Base-by-base conservation (phyloP, 2,797 vertebrate species). In the Labroides dimidiatus region DNA sequence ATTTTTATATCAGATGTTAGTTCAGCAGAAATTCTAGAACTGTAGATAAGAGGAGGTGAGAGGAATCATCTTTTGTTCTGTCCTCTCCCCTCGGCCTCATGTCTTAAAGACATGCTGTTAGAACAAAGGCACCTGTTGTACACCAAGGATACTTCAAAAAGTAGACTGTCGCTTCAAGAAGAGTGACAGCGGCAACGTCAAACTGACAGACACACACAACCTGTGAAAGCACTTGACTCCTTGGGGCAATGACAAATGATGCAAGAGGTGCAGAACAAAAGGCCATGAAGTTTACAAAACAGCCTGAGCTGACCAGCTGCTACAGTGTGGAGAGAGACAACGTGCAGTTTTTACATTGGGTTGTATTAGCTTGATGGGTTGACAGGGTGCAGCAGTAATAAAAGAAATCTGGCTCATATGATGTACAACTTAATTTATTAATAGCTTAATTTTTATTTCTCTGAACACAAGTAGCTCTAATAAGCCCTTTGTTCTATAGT, bases 181-280 rank as follows among this genome's bases (percentile, higher is more conserved):
- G 68, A 72, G 44, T 60, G 58, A 77, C 55, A 76, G 64, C 73
- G 45, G 52, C 47, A 36, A 8, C 19, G 17, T 67, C 63, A 84
- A 70, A 68, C 51, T 58, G 68, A 77, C 49, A 80, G 51, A 19
- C 53, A 17, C 47, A 15, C 42, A 30, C 62, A 75, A 68, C 61
- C 81, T 85, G 84, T 58, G 61, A 80, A 86, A 86, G 65, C 66
- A 73, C 78, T 87, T 85, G 62, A 77, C 55, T 81, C 43, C 8
- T 36, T 27, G 0, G 24, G 48, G 6, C 2, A 10, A 69, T 77
- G 64, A 82, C 50, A 80, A 84, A 84, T 60, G 64, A 75, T 64
- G 55, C 17, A 60, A 80, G 21, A 68, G 39, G 50, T 42, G 36
- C 19, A n/a, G 60, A 67, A 49, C 61, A 75, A 76, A 77, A 77